Evolutionary conservation across 1,140 invertebrate species (phyloP).

Genomic region (Drosophila athabasca): DNA sequence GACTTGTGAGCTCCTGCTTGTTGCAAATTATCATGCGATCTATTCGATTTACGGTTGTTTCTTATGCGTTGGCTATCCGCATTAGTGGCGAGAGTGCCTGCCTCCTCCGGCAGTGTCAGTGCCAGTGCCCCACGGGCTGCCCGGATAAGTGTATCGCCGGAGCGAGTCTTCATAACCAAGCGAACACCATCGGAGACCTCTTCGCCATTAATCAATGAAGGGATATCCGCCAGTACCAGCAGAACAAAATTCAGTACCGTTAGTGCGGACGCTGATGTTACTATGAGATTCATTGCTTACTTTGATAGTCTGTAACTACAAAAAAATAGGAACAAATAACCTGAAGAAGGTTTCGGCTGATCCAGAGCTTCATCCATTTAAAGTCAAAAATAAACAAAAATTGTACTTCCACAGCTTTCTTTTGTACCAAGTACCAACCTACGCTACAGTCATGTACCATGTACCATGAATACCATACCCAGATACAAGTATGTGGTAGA

Average conservation of each 20-base stretch:
- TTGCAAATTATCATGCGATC: constrained; percentile 42
- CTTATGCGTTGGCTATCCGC: constrained; percentile 38
- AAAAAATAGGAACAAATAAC: too few species aligned
- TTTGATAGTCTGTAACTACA: neutral
- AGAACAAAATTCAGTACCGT: constrained; percentile 38
- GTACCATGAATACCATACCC: too few species aligned
- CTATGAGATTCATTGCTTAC: constrained; percentile 50
- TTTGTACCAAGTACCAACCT: too few species aligned
- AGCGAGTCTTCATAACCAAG: constrained; percentile 54
- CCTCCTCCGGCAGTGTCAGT: neutral
- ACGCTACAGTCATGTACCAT: too few species aligned
- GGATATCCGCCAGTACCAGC: constrained; percentile 36
- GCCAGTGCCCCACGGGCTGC: constrained; percentile 47
- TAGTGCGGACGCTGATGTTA: constrained; percentile 23
- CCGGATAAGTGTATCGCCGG: constrained; percentile 47
- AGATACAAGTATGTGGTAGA: too few species aligned
- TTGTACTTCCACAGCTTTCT: too few species aligned
- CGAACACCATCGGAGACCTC: constrained; percentile 39
- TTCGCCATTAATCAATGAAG: constrained; percentile 53
- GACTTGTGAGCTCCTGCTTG: constrained; percentile 32
- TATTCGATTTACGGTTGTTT: constrained; percentile 56
- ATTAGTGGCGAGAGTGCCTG: constrained; percentile 9
- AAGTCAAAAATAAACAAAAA: too few species aligned
- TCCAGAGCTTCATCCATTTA: too few species aligned
- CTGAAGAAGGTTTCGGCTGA: too few species aligned